These are phyloP conservation scores for Drosophila watanabei DNA, from an alignment of 1,140 invertebrate species.

Conservation along the genomic window DNA sequence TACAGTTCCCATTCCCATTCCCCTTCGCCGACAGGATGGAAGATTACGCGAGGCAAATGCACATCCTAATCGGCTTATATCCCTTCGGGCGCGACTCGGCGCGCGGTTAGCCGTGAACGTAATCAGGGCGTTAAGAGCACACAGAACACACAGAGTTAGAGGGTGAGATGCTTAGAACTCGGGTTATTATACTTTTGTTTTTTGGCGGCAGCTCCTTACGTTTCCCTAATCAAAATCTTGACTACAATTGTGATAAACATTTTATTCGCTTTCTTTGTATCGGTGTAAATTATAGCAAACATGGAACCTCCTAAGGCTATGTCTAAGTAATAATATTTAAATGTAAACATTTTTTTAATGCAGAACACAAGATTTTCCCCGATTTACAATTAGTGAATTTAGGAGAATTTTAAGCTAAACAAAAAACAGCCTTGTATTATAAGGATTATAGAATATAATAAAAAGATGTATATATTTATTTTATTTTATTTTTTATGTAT, in stretches of 20 bases:
- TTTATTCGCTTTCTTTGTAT: not conserved
- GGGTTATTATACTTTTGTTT: not conserved
- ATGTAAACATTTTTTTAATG: not conserved
- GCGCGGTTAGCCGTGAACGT: conserved; percentile 17
- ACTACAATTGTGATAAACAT: not conserved
- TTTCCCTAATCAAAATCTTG: not conserved
- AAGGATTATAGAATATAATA: too few relatives aligned
- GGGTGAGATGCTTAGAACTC: not conserved
- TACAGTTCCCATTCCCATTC: conserved; percentile 13
- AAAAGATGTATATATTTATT: too few relatives aligned
- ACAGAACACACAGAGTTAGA: not conserved
- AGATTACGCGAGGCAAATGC: conserved; percentile 31
- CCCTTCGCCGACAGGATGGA: not conserved
- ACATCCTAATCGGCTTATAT: conserved; percentile 48
- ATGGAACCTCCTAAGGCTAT: too few relatives aligned
- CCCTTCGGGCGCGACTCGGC: conserved; percentile 5
- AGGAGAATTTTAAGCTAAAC: too few relatives aligned
- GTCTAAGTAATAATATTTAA: not conserved
- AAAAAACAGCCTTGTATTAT: too few relatives aligned
- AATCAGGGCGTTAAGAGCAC: conserved; percentile 8
- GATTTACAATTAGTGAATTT: not conserved
- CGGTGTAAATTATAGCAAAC: not conserved
- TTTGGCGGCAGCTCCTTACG: not conserved
- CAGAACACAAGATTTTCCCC: not conserved
- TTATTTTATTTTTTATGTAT: too few relatives aligned